Evolutionary conservation across 1,140 invertebrate species (phyloP), one percentile per base, ranked within the genome.

Genomic region (Drosophila varians): DNA sequence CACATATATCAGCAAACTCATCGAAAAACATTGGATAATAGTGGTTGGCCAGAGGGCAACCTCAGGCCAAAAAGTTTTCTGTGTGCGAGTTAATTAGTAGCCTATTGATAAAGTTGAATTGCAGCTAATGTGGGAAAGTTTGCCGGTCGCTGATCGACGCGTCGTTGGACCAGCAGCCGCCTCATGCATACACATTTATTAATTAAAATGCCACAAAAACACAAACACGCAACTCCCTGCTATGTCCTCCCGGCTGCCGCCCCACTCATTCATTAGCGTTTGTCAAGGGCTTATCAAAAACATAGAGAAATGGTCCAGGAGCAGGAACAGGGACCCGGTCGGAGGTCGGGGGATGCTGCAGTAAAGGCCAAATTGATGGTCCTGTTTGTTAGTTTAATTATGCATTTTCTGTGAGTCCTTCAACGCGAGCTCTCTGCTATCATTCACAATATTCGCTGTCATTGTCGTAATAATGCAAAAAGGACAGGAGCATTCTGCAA

Each of bases 131-230:
- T 58, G 42, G 47, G 48, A 60, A 58, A 40, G 52, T 48, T 47
- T 43, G 52, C 54, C 46, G 62, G 52, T 55, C 57, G 61, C 19
- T 26, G 53, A 58, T 62, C 77, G 61, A n/a, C 11, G 46, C 31
- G 8, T 9, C 51, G 42, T 18, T 23, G 26, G 55, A 54, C 34
- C 21, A 26, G 38, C 36, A 3, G 6, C n/a, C 7, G 34, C 14
- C 36, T 11, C 28, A 31, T 31, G 28, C 28, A 31, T 55, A 58
- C 34, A 77, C 54, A 70, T 77, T 78, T 84, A 83, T 83, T 83
- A 83, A 83, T 83, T 83, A 83, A 86, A 86, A 86, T 69, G 76
- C 80, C 76, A 75, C 80, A 86, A 69, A 75, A 74, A 68, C 52
- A 19, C 28, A 57, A 47, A 51, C 51, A 72, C 12, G 64, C 40